These are phyloP conservation scores for Typhlomys cinereus DNA, from an alignment of 2,113 vertebrate genomes.

Conservation along the genomic window DNA sequence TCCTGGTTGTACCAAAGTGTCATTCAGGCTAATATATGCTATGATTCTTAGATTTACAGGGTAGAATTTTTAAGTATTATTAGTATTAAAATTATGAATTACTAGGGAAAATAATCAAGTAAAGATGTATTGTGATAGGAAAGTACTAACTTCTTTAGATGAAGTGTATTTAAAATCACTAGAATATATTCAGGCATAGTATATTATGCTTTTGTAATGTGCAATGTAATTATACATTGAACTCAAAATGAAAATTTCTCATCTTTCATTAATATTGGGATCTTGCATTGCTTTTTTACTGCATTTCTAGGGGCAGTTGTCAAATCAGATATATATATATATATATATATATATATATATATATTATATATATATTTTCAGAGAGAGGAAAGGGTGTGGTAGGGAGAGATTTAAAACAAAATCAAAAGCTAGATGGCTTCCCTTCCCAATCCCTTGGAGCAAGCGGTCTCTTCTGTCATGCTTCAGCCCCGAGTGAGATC, in stretches of 20 bases:
- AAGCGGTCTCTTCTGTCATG: conserved; percentile 36
- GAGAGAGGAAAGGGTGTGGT: neutral
- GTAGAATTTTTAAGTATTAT: neutral
- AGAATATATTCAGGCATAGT: neutral
- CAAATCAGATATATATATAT: no score
- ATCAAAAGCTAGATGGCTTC: neutral
- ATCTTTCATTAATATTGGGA: conserved; percentile 10
- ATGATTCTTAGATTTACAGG: neutral
- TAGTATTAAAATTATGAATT: neutral
- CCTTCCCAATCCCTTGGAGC: neutral
- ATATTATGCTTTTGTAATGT: neutral
- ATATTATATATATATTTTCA: neutral
- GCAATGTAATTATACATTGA: neutral
- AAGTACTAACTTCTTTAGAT: neutral
- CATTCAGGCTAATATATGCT: neutral
- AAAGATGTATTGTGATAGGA: neutral
- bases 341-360: no score
- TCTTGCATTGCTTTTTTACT: neutral
- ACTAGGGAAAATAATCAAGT: neutral
- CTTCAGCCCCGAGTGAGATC: neutral
- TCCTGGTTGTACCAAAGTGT: neutral
- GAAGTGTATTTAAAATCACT: neutral
- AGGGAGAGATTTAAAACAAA: neutral
- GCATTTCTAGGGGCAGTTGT: neutral
- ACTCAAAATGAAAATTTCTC: conserved; percentile 27